Evolutionary conservation across 2,888 invertebrate species (phyloP).

Genomic region (Dioctria linearis): DNA sequence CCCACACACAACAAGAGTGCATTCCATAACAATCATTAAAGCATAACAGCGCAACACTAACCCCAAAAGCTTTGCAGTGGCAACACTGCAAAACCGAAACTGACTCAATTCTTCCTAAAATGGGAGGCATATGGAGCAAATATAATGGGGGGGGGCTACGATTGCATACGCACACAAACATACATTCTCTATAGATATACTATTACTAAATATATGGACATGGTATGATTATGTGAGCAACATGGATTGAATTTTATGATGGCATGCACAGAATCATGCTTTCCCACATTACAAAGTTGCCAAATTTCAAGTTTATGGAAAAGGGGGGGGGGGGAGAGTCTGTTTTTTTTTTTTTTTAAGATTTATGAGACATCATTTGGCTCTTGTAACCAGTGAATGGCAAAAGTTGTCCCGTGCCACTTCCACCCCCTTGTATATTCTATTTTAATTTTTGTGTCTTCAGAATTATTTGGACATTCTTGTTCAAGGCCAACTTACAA

Average conservation of each 20-base stretch:
- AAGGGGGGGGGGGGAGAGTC: too few relatives aligned
- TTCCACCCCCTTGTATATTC: neutral
- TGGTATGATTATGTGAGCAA: neutral
- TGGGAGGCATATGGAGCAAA: neutral
- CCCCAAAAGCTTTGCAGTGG: neutral
- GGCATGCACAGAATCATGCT: neutral
- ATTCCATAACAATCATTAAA: conserved; percentile 41
- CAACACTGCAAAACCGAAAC: neutral
- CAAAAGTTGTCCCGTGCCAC: conserved; percentile 37
- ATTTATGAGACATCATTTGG: conserved; percentile 41
- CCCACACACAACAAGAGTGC: neutral
- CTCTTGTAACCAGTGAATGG: conserved; percentile 37
- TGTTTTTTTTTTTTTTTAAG: neutral
- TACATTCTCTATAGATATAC: neutral
- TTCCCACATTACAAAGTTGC: conserved; percentile 4
- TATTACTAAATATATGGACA: neutral
- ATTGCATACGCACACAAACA: neutral
- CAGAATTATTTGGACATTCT: conserved; percentile 34
- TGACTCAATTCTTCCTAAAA: conserved; percentile 7
- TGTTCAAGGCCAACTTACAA: conserved; percentile 40
- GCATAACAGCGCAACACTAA: conserved; percentile 30
- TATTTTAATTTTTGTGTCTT: neutral
- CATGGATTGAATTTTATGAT: neutral
- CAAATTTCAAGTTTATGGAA: neutral
- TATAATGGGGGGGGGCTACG: neutral